These are phyloP conservation scores for Alviniconcha marisindica DNA, from an alignment of 1,140 invertebrate species.

Conservation along the genomic window DNA sequence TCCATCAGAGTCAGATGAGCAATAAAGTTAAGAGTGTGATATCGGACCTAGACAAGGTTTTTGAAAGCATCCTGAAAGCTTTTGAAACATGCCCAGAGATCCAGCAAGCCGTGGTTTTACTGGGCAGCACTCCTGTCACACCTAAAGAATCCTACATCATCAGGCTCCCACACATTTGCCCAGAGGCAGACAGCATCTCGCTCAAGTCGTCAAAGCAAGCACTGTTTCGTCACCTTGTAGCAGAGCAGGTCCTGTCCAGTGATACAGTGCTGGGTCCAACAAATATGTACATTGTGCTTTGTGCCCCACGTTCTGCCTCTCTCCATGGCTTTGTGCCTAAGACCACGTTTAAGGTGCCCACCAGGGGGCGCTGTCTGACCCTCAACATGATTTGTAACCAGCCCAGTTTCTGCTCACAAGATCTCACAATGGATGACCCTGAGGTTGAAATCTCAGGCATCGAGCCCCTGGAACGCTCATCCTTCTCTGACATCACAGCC, in stretches of 20 bases:
- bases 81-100: conserved; percentile 67
- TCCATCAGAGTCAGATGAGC: background rate
- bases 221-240: conserved; percentile 62
- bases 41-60: conserved; percentile 54
- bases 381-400: conserved; percentile 54
- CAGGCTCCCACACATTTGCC: conserved; percentile 59
- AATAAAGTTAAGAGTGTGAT: conserved; percentile 54
- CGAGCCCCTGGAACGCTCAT: conserved; percentile 56
- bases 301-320: conserved; percentile 53
- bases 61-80: conserved; percentile 54
- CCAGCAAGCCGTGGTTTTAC: conserved; percentile 54
- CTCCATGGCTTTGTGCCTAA: conserved; percentile 63
- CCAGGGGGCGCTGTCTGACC: conserved; percentile 49
- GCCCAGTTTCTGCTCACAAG: conserved; percentile 38
- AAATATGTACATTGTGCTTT: conserved; percentile 53
- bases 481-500: background rate
- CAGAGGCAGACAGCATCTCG: conserved; percentile 60
- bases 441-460: conserved; percentile 65
- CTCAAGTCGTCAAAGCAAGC: conserved; percentile 55
- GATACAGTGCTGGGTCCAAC: conserved; percentile 55
- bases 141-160: conserved; percentile 68
- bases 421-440: conserved; percentile 54
- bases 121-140: conserved; percentile 65
- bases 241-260: conserved; percentile 55
- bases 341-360: conserved; percentile 54